Evolutionary conservation across 2,888 invertebrate genomes (phyloP).

Genomic region (Steromphala cineraria): DNA sequence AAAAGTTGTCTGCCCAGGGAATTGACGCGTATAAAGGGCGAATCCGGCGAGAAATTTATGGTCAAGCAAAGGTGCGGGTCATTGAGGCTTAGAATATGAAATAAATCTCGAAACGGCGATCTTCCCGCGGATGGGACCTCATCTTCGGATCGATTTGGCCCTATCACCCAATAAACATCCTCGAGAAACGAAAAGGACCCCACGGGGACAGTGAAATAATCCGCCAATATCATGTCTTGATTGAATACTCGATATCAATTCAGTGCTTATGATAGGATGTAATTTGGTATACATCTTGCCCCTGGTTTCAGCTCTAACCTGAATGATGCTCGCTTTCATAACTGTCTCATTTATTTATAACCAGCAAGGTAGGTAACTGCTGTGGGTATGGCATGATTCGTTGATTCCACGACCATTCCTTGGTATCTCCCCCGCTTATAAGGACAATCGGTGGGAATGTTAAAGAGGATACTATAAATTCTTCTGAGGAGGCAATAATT

Average conservation of each 20-base stretch:
- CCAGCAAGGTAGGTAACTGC: background rate
- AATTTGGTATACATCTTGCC: background rate
- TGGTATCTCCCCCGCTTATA: background rate
- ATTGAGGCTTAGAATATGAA: background rate
- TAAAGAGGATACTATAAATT: background rate
- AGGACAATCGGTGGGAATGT: background rate
- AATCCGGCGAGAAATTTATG: background rate
- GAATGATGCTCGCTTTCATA: background rate
- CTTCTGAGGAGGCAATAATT: background rate
- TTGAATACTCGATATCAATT: slow-evolving; percentile 5
- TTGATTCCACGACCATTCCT: too few relatives aligned
- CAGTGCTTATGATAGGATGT: background rate
- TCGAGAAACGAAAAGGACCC: background rate
- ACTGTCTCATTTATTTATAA: background rate
- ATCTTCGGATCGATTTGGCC: background rate
- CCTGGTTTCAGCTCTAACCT: background rate
- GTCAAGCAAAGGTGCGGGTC: background rate
- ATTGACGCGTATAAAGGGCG: background rate
- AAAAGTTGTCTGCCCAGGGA: background rate
- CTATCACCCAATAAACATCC: background rate
- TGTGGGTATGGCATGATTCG: background rate
- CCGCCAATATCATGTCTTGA: background rate
- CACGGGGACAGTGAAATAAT: background rate
- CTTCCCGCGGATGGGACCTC: background rate
- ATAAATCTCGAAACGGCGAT: background rate